Base-by-base conservation (phyloP, 2,113 vertebrate species). In the Pollachius pollachius region DNA sequence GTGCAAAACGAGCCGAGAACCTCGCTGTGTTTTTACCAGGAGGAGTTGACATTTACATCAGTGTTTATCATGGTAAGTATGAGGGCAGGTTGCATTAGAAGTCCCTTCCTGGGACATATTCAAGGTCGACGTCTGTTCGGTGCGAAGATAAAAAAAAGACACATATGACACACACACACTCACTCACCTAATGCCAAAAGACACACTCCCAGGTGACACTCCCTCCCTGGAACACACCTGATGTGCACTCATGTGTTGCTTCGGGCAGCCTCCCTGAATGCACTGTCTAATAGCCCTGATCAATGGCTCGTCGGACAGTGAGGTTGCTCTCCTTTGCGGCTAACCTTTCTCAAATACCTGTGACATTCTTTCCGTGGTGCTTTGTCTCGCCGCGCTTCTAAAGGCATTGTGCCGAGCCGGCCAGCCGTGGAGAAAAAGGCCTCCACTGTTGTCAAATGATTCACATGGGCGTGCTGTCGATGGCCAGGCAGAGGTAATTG, bases 321-420 rank as follows among this genome's bases (percentile, higher is more conserved):
- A 72, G 68, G 63, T 41, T 16, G 19, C 72, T 77, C 67, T 59
- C 25, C 66, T 84, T 69, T 67, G 71, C 60, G 65, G 71, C 65
- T 78, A 88, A 86, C 86, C 82, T 86, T 84, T 88, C 70, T 66
- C 70, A 76, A 80, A 86, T 71, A 68, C 77, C 65, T 4, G 15
- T 77, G 76, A 81, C 76, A 74, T 78, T 77, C 78, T 80, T 72
- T 77, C 75, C 0, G 65, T n/a, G 30, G 70, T 41, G 15, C 62
- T 78, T 66, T 23, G 72, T 71, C 76, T 67, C 1, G 74, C 71
- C 74, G 12, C 41, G 8, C 65, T 73, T 74, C 71, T 58, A 6
- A 65, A 65, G 70, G 69, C 74, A 52, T 84, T 78, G 73, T 81
- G 78, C 23, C 0, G 73, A 77, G 78, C 85, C 83, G 77, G 63